phyloP scores from a whole-genome alignment of 2,797 vertebrate species.

The Rhadinocentrus ornatus region DNA sequence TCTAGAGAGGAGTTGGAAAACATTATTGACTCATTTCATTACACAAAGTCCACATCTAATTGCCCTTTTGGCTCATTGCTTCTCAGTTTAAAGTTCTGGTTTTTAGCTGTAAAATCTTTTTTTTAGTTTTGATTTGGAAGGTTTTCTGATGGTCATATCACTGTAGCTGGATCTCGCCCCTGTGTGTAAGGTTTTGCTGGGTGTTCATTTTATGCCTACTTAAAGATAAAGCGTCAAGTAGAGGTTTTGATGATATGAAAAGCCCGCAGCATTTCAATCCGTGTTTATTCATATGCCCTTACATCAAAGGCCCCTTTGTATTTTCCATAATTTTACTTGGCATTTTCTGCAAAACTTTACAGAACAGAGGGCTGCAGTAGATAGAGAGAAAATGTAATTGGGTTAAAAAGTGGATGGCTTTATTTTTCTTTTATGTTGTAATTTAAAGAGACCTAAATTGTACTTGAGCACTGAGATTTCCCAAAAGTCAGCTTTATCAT shows the following conservation, averaged over 20 bases:
- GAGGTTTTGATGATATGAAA: conserved; percentile 57
- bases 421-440: conserved; percentile 59
- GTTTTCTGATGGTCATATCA: conserved; percentile 37
- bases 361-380: conserved; percentile 33
- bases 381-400: conserved; percentile 51
- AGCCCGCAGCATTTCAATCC: conserved; percentile 59
- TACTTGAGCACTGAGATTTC: conserved; percentile 41
- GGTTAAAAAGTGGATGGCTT: conserved; percentile 50
- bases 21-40: conserved; percentile 76
- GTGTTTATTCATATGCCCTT: conserved; percentile 62
- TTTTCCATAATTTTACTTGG: conserved; percentile 66
- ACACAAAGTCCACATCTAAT: conserved; percentile 72
- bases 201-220: conserved; percentile 54
- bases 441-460: conserved; percentile 64
- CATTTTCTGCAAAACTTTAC: conserved; percentile 52
- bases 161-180: conserved; percentile 20
- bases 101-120: conserved; percentile 24
- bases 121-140: neutral
- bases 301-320: conserved; percentile 72
- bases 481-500: conserved; percentile 32
- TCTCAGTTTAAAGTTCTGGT: conserved; percentile 52
- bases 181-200: conserved; percentile 39
- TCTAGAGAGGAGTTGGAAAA: conserved; percentile 70
- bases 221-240: conserved; percentile 58
- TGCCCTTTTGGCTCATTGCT: conserved; percentile 72